Percentiles rank a stretch among this genome's conserved stretches.
These are phyloP conservation scores for Anas bahamensis DNA, from an alignment of 2,797 vertebrate species.

Conservation along the genomic window DNA sequence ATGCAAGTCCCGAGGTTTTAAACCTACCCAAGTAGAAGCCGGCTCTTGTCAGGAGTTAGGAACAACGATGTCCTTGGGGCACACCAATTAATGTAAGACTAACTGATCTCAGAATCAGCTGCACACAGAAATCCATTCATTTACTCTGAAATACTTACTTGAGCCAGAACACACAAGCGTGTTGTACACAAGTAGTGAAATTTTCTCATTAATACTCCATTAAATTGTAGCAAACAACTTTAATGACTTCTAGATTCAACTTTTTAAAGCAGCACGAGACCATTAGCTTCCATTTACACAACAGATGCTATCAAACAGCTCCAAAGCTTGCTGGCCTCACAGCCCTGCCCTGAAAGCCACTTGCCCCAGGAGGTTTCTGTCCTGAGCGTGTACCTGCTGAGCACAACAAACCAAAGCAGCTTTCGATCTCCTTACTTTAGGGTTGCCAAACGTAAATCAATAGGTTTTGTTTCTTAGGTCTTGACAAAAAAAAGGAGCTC, in stretches of 20 bases:
- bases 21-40: not conserved
- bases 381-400: not conserved
- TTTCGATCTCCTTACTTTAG: not conserved
- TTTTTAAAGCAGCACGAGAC: not conserved
- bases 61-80: not conserved
- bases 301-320: not conserved
- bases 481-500: not conserved
- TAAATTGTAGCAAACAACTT: constrained; percentile 5
- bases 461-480: constrained; percentile 7
- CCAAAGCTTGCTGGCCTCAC: not conserved
- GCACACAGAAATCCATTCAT: not conserved
- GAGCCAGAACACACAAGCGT: not conserved
- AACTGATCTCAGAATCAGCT: not conserved
- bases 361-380: not conserved
- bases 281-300: constrained; percentile 10
- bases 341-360: not conserved
- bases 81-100: not conserved
- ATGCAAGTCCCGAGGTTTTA: not conserved
- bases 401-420: constrained; percentile 20
- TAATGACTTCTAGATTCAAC: not conserved
- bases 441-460: constrained; percentile 22
- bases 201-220: not conserved
- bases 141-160: not conserved
- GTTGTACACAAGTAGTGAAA: not conserved
- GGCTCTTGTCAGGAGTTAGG: not conserved